Base-by-base conservation (phyloP, 2,113 vertebrate species). In the Atlantisia rogersi region DNA sequence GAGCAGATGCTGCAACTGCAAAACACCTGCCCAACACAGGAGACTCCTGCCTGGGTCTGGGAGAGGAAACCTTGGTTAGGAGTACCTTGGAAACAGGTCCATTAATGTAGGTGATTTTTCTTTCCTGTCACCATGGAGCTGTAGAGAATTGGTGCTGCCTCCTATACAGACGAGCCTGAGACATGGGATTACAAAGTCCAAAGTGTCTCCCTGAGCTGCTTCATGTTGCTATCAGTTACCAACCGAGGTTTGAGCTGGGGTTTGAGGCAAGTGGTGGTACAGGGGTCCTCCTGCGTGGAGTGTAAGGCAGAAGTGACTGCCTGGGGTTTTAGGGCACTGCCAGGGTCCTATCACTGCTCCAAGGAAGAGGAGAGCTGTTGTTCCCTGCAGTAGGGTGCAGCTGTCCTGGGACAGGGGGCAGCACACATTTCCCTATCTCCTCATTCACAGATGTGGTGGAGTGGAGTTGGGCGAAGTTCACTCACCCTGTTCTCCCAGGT, bases 161-260 rank as follows among this genome's bases (percentile, higher is more conserved):
- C 42, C 35, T 78, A 11, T 15, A 8, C 17, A 35, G 50, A 11
- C 6, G 40, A 63, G 56, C 42, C 56, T 32, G 35, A 69, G 73
- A 76, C 3, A 10, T 0, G 2, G 58, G 24, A 5, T 6, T 29
- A 0, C 6, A 0, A 76, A 32, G 53, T 25, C 53, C n/a, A 25
- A 65, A 93, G 4, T 5, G 42, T 32, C 42, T 75, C 58, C 35
- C 26, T 50, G 69, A 92, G n/a, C 8, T 78, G 37, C 52, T 81
- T 70, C 52, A 4, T 7, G 44, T 31, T 87, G 26, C 18, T 50
- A 15, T 35, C 55, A 81, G 44, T 20, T 53, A 67, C 14, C 9
- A 15, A 74, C 24, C 0, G 5, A 40, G 15, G 11, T 44, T 20
- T 69, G 37, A 88, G 32, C 48, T 39, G 44, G 29, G 32, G 19